phyloP scores from a whole-genome alignment of 2,113 vertebrate species.

The Saimiri boliviensis region DNA sequence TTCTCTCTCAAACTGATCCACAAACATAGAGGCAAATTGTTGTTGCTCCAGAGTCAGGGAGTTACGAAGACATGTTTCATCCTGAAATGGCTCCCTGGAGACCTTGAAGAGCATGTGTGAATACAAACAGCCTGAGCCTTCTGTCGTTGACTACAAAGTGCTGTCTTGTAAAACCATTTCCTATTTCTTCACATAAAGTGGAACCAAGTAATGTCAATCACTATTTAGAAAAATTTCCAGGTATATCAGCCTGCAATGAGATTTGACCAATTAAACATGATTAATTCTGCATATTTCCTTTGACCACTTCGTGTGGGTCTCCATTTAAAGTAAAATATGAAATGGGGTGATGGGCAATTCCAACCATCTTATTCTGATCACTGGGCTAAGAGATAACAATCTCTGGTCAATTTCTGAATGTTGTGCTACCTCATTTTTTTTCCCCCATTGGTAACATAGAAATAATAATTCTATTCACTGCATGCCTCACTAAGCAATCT shows the following conservation, averaged over 20 bases:
- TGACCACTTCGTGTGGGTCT: background rate
- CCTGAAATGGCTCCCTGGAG: constrained; percentile 51
- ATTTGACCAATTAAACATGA: background rate
- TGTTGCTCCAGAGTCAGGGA: constrained; percentile 47
- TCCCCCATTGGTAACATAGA: background rate
- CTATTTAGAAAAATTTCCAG: background rate
- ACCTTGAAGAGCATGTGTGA: constrained; percentile 41
- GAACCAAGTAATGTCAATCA: background rate
- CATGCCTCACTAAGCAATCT: background rate
- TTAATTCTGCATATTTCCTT: background rate
- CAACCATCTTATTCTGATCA: background rate
- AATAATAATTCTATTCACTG: background rate
- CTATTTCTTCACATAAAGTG: constrained; percentile 48
- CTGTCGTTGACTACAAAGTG: constrained; percentile 30
- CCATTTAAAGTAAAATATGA: background rate
- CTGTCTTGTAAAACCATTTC: constrained; percentile 53
- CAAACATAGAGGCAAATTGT: constrained; percentile 64
- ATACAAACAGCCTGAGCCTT: constrained; percentile 30
- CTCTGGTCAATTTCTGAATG: background rate
- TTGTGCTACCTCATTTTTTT: background rate
- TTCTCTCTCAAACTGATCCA: constrained; percentile 50
- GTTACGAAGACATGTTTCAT: constrained; percentile 61
- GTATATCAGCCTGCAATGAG: background rate
- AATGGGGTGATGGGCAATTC: background rate
- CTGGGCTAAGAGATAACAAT: background rate